Evolutionary conservation across 2,797 vertebrate genomes (phyloP).

Genomic region (Sebastiscus albofasciatus): DNA sequence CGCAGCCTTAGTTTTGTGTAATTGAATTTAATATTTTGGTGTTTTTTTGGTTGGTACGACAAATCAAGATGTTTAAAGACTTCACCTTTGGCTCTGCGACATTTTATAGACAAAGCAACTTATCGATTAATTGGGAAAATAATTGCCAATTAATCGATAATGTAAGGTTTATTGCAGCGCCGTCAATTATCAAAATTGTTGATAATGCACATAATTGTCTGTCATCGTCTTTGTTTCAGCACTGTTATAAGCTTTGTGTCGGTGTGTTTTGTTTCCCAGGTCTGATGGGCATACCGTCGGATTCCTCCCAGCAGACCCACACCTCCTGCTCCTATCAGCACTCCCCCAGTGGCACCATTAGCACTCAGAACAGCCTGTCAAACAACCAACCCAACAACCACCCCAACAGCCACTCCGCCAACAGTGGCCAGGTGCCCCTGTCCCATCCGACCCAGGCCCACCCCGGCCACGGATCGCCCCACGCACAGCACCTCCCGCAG

Average conservation of each 20-base stretch:
- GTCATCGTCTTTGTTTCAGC: accelerated
- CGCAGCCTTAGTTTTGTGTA: too few species aligned
- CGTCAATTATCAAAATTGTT: background rate
- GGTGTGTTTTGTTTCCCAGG: conserved; percentile 74
- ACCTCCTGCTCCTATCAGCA: conserved; percentile 94
- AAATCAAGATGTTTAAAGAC: background rate
- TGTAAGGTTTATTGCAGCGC: background rate
- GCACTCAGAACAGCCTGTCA: conserved; percentile 89
- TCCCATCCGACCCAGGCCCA: conserved; percentile 88
- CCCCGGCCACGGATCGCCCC: conserved; percentile 82
- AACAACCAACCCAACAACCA: conserved; percentile 89
- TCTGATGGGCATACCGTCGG: conserved; percentile 90
- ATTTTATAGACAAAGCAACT: background rate
- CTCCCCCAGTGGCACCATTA: conserved; percentile 90
- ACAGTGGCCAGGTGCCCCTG: conserved; percentile 87
- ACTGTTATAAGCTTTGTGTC: background rate
- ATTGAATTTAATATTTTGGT: background rate
- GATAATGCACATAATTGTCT: background rate
- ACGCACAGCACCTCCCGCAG: conserved; percentile 85
- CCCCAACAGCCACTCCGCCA: conserved; percentile 87
- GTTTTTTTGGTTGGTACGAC: background rate
- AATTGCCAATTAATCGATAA: background rate
- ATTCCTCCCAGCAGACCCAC: conserved; percentile 91
- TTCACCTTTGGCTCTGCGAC: background rate
- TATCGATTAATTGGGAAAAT: background rate